Conservation (phyloP, 2,888 invertebrate genomes). For the Heliconius ismenius region DNA sequence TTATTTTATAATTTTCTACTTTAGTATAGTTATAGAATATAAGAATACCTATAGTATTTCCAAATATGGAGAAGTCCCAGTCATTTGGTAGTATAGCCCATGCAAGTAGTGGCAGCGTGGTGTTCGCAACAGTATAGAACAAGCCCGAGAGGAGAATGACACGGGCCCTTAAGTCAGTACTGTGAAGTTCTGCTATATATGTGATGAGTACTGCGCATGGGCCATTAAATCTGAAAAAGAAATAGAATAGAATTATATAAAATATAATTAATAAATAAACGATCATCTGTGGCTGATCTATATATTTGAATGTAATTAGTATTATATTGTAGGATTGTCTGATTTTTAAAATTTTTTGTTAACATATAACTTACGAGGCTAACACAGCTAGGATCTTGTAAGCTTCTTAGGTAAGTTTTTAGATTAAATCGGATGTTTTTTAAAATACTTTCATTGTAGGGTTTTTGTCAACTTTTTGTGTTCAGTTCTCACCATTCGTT, state of each 20-base stretch:
- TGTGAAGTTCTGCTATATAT: constrained; percentile 88
- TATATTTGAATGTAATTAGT: too few species aligned
- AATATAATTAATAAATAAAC: too few species aligned
- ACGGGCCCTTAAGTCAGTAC: constrained; percentile 83
- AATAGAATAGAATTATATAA: not conserved
- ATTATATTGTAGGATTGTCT: too few species aligned
- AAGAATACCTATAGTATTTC: constrained; percentile 57
- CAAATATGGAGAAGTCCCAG: constrained; percentile 73
- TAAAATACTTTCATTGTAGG: too few species aligned
- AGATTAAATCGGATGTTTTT: too few species aligned
- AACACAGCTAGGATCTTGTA: too few species aligned
- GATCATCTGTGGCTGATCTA: too few species aligned
- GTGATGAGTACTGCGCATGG: constrained; percentile 88
- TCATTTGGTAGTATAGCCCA: constrained; percentile 86
- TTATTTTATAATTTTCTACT: too few species aligned
- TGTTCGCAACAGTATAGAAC: constrained; percentile 84
- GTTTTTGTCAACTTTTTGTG: not conserved
- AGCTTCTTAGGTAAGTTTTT: too few species aligned
- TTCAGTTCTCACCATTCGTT: not conserved
- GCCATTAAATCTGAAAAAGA: constrained; percentile 78
- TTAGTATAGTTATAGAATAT: too few species aligned
- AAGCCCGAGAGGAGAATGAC: constrained; percentile 85
- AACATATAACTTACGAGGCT: too few species aligned
- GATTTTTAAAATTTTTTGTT: too few species aligned
- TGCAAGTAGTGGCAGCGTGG: constrained; percentile 86